Percentiles rank a stretch among this genome's conserved stretches.
Evolutionary conservation across 2,797 vertebrate genomes (phyloP).

Genomic region (Margarornis squamiger): DNA sequence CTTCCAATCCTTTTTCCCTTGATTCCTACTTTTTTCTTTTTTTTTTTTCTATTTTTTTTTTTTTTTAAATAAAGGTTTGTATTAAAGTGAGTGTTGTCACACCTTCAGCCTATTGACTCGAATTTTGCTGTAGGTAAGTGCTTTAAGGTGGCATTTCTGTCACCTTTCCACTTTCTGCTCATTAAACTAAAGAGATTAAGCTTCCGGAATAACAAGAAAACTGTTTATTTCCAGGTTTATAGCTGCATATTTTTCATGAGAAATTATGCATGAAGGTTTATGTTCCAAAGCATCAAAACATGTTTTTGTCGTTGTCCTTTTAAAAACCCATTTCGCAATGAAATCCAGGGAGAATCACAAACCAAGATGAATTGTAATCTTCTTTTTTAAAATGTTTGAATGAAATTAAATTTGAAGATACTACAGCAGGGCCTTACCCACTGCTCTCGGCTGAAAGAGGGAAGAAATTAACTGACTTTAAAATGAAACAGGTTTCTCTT

Average conservation of each 20-base stretch:
- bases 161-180: slow-evolving; percentile 7
- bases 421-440: neutral
- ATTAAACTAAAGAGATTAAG: neutral
- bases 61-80: neutral
- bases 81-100: neutral
- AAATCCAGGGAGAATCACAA: neutral
- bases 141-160: neutral
- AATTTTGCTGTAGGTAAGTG: neutral
- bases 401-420: slow-evolving; percentile 37
- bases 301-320: neutral
- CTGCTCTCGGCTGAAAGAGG: neutral
- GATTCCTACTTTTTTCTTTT: accelerated
- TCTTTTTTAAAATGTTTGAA: neutral
- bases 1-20: accelerated
- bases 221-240: neutral
- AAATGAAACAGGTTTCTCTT: slow-evolving; percentile 70
- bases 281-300: neutral
- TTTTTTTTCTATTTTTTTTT: neutral
- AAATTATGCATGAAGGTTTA: neutral
- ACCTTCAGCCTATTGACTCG: neutral
- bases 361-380: neutral
- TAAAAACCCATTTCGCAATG: neutral
- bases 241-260: neutral
- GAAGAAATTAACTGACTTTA: slow-evolving; percentile 54
- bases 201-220: neutral